These are phyloP conservation scores for Austrolebias charrua DNA, from an alignment of 2,797 vertebrate genomes.

Conservation along the genomic window DNA sequence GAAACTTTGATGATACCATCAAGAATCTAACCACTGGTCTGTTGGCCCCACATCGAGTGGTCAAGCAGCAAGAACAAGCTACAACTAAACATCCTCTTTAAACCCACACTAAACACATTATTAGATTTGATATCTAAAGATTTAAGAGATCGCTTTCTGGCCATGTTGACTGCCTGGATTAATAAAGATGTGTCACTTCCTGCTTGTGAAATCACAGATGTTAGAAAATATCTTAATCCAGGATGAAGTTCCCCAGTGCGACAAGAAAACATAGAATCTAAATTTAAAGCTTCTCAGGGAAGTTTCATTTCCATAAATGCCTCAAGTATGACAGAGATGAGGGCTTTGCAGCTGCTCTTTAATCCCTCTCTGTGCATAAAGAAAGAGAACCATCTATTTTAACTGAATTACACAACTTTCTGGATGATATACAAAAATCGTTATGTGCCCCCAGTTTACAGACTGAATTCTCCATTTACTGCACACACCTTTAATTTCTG, in stretches of 20 bases:
- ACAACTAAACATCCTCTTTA: constrained; percentile 14
- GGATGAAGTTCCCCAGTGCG: neutral
- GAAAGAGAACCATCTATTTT: neutral
- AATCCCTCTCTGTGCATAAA: constrained; percentile 13
- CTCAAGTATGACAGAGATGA: constrained; percentile 34
- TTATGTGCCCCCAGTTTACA: no score
- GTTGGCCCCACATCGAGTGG: constrained; percentile 11
- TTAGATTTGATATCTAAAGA: neutral
- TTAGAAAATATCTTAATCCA: neutral
- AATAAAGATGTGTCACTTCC: constrained; percentile 5
- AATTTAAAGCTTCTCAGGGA: constrained; percentile 11
- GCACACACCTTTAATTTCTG: neutral
- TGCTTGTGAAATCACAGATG: constrained; percentile 16
- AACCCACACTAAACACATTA: neutral
- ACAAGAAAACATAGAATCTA: constrained; percentile 1
- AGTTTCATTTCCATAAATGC: constrained; percentile 49
- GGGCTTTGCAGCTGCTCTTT: constrained; percentile 23
- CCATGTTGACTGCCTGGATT: constrained; percentile 2
- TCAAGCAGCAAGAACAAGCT: neutral
- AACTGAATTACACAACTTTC: neutral
- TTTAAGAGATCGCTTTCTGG: constrained; percentile 10
- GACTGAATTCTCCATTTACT: neutral
- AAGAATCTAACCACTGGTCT: constrained; percentile 23
- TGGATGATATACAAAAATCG: neutral
- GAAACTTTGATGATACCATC: constrained; percentile 10